Percentiles rank a stretch among this genome's conserved stretches.
phyloP scores from a whole-genome alignment of 2,797 vertebrate species.

The Myripristis jacobus region DNA sequence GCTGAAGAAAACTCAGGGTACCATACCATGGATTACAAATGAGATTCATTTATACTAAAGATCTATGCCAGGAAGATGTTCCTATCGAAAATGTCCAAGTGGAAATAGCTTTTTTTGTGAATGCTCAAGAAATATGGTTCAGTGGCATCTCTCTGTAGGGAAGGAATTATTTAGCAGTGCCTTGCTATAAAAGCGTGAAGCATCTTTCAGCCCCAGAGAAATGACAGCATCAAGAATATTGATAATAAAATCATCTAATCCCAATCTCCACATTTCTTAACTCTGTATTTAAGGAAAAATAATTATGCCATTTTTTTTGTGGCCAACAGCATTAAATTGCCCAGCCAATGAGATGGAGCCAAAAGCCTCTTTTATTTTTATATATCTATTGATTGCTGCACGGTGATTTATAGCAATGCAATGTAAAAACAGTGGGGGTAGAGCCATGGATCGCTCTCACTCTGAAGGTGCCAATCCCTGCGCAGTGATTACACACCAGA shows the following conservation, averaged over 20 bases:
- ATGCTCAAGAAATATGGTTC: slow-evolving; percentile 9
- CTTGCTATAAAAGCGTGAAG: background rate
- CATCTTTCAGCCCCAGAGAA: background rate
- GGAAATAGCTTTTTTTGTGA: background rate
- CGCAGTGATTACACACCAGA: slow-evolving; percentile 13
- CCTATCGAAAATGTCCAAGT: slow-evolving; percentile 16
- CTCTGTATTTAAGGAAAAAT: slow-evolving; percentile 9
- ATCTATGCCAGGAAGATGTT: slow-evolving; percentile 38
- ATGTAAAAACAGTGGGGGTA: slow-evolving; percentile 41
- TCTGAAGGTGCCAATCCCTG: slow-evolving; percentile 23
- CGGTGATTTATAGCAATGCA: slow-evolving; percentile 58
- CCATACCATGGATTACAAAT: slow-evolving; percentile 42
- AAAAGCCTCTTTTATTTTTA: slow-evolving; percentile 55
- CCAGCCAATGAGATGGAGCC: slow-evolving; percentile 16
- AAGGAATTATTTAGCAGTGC: background rate
- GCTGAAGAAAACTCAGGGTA: slow-evolving; percentile 20
- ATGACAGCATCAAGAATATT: background rate
- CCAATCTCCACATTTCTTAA: background rate
- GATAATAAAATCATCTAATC: background rate
- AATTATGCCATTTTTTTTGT: slow-evolving; percentile 3
- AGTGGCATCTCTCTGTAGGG: background rate
- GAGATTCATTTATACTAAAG: slow-evolving; percentile 40
- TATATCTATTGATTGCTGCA: slow-evolving; percentile 61
- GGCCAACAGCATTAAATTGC: slow-evolving; percentile 18
- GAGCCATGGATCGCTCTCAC: slow-evolving; percentile 26